Evolutionary conservation across 2,888 invertebrate species (phyloP), one percentile per base, ranked within the genome.

Genomic region (Archips xylosteana): DNA sequence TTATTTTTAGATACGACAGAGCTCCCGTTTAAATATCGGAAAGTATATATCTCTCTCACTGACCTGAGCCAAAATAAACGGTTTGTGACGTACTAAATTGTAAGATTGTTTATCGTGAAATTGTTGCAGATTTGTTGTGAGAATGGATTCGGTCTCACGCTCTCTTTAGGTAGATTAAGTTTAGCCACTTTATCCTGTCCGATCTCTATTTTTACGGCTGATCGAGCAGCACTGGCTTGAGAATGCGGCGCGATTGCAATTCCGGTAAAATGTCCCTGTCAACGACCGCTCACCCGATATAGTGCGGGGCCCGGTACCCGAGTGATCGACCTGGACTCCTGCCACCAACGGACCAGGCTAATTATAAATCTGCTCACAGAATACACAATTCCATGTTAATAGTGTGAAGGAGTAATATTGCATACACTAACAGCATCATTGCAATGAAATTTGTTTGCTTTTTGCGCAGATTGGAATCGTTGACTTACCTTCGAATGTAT

Each of bases 261-360:
- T 88, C 87, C 87, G 87, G 87, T 89, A 89, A 90, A 90, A 87
- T 85, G 79, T 78, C 81, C 80, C 89, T 89, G 94, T 92, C 92
- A 93, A 92, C 90, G 92, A 92, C 91, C 92, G 85, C 83, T 85
- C 84, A 85, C 86, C 89, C 87, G 87, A 91, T 92, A 91, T 88
- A 91, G 90, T 88, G 85, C 80, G 87, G 83, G 71, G 87, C 87
- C 90, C 90, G 91, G 90, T 93, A 90, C 87, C 91, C 92, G 91
- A 92, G 89, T 92, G 93, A 92, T 92, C 92, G 91, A 92, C 88
- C 92, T 92, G 92, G 92, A 90, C 91, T 90, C 84, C 86, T 91
- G 93, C 92, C 92, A 92, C 87, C 84, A 85, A 86, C 88, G 86
- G 89, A 87, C 87, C 86, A 78, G 79, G 85, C 89, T 93, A 92